Evolutionary conservation across 2,797 vertebrate genomes (phyloP).

Genomic region (Smutsia gigantea): DNA sequence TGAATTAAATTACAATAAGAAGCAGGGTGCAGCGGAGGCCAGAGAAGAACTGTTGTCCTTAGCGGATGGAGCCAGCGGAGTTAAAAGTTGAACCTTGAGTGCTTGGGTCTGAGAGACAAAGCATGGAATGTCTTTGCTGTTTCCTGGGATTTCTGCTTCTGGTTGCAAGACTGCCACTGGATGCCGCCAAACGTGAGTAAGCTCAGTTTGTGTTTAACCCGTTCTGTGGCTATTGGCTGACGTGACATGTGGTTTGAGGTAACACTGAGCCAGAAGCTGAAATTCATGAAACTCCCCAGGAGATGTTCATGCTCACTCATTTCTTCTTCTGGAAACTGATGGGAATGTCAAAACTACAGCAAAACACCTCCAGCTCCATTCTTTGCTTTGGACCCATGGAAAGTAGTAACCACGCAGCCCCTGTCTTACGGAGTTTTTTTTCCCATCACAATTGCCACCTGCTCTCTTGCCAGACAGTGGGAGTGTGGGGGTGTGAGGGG

Average conservation of each 20-base stretch:
- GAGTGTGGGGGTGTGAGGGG: background rate
- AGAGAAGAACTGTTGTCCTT: slow-evolving; percentile 43
- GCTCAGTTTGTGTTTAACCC: background rate
- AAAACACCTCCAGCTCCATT: background rate
- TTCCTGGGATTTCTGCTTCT: slow-evolving; percentile 82
- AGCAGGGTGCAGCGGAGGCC: background rate
- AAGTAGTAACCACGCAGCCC: background rate
- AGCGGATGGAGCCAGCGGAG: background rate
- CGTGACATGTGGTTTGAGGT: background rate
- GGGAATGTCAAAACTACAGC: background rate
- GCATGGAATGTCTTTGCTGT: slow-evolving; percentile 84
- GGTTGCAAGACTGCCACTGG: slow-evolving; percentile 75
- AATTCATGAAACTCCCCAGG: background rate
- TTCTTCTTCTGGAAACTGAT: background rate
- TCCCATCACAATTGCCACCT: background rate
- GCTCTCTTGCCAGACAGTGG: background rate
- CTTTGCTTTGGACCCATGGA: background rate
- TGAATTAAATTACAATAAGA: slow-evolving; percentile 80
- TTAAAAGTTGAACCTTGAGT: background rate
- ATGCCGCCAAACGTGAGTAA: slow-evolving; percentile 92
- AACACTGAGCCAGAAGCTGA: background rate
- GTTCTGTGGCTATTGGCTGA: background rate
- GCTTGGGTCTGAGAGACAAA: background rate
- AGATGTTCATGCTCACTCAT: background rate
- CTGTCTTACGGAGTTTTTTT: background rate